Evolutionary conservation across 1,140 invertebrate genomes (phyloP), one percentile per base, ranked within the genome.

Genomic region (Drosophila quadrilineata): DNA sequence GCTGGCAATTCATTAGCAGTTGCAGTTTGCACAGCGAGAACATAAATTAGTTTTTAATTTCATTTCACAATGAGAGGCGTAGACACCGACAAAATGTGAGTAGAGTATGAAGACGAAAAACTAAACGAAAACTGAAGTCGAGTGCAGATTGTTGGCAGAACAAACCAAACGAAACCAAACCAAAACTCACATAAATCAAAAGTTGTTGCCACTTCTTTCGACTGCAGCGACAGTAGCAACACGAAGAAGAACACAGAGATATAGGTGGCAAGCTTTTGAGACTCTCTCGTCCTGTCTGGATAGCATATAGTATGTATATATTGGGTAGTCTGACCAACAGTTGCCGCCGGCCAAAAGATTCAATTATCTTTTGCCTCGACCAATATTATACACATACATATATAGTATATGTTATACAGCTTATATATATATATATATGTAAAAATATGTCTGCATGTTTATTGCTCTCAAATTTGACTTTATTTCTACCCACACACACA

Each of bases 41-140:
- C 41, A 53, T 28, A 70, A 69, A 65, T 70, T 70, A 45, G 59
- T 72, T 72, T 72, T 58, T 72, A 70, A 72, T 70, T 72, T 65
- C 24, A 69, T 58, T 72, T 43, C n/a, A 29, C 35, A 53, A 38
- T 28, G 40, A n/a, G 52, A 24, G 45, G 19, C 14, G 6, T 4
- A 6, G 6, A 26, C 6, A 24, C 22, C 35, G 19, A 12, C 10
- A 59, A 49, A 59, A 46, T 33, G 19, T 46, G 40, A 10, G 21
- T 26, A 16, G 35, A 36, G 33, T 36, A 36, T 12, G 17, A 16
- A 38, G 19, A 38, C 14, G 6, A 31, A 31, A 31, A 28, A 41
- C n/a, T 19, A 3, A 54, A 38, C 36, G 16, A 41, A 41, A 41
- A 48, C 28, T n/a, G 21, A 12, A 49, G 14, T 29, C 57, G 12